Base-by-base conservation (phyloP, 2,888 invertebrate genomes). In the Lochmaea crataegi region DNA sequence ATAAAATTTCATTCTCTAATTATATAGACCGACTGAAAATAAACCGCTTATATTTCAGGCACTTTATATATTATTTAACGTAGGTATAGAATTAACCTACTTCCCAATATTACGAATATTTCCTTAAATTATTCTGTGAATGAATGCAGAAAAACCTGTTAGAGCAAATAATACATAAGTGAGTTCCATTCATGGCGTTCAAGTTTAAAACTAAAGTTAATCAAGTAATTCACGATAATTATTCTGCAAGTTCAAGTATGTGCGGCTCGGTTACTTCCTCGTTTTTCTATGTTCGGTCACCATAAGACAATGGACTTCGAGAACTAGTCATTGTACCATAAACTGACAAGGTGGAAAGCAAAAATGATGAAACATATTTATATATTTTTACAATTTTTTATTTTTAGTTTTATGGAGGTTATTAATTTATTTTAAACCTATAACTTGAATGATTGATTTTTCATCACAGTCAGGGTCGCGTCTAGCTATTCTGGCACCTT, bases 171-270 rank as follows among this genome's bases (percentile, higher is more conserved):
- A 60, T 63, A 41, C 69, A 56, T 63, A 63, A 69, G 63, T 32
- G 63, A 9, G n/a, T 48, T n/a, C 32, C 16, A 16, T 61, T 68
- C 51, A 48, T 45, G 61, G 68, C 38, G 38, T 60, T 38, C 61
- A 63, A 41, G 42, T 63, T 69, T 69, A 61, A 69, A 69, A 69
- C 63, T 63, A 60, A 69, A 69, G 48, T 63, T 63, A 69, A 69
- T 69, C 63, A 69, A 69, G 69, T 53, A 69, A 63, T 63, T 63
- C 42, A 63, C 18, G 61, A 53, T 71, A 65, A 73, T 72, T 72
- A 75, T 70, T 51, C 60, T 67, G 66, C 75, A 72, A 66, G 66
- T 75, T 75, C 73, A 75, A 71, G 71, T 70, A 60, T 73, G 68
- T 41, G 68, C 66, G 68, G 61, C 41, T 68, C 63, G 32, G 69